Conservation (phyloP, 2,797 vertebrate genomes). For the Mormyrus hasselquistii region DNA sequence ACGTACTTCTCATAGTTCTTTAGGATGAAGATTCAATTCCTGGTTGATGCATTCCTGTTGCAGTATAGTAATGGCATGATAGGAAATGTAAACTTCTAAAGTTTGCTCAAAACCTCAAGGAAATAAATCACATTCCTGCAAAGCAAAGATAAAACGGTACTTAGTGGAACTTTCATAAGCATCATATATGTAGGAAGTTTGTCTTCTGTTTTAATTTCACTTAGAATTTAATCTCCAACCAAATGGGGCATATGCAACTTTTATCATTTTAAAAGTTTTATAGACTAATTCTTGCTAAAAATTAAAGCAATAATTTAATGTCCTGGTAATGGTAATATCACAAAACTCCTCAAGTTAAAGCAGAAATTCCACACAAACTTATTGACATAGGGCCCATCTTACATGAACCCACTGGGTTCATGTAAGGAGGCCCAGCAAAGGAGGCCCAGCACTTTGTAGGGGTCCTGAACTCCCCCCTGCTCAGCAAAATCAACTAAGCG, state of each 20-base stretch:
- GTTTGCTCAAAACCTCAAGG: background rate
- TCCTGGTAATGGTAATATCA: background rate
- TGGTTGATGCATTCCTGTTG: background rate
- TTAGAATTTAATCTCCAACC: background rate
- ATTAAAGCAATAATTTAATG: background rate
- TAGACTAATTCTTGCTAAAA: background rate
- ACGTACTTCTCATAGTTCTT: background rate
- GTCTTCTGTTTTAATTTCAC: background rate
- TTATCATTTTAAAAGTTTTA: background rate
- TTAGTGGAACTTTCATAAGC: background rate
- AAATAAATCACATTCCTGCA: background rate
- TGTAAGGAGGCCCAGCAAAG: background rate
- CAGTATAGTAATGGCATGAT: background rate
- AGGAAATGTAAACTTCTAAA: background rate
- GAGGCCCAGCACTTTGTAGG: background rate
- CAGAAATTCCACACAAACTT: background rate
- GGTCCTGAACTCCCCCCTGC: background rate
- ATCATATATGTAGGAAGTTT: background rate
- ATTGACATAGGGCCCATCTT: background rate
- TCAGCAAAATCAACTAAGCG: background rate
- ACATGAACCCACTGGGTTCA: background rate
- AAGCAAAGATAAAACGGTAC: background rate
- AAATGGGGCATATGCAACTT: background rate
- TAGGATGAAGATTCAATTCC: background rate
- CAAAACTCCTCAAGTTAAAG: background rate